Conservation (phyloP, 1,140 invertebrate genomes). For the Trialeurodes vaporariorum region DNA sequence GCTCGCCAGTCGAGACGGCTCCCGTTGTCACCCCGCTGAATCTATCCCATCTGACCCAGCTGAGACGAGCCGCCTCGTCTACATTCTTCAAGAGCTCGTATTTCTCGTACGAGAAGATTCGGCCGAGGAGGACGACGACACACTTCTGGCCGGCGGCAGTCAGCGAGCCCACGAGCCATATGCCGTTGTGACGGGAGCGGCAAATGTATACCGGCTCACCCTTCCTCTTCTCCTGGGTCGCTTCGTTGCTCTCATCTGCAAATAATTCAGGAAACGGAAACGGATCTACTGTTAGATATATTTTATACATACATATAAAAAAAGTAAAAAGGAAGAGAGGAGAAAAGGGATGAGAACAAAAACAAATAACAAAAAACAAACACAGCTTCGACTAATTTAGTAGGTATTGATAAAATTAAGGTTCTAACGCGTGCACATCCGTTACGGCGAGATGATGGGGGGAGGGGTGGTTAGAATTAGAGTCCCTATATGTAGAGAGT, state of each 20-base stretch:
- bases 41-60: conserved; percentile 57
- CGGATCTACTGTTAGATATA: no score
- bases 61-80: conserved; percentile 56
- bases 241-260: not conserved
- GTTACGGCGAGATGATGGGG: no score
- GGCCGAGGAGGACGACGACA: conserved; percentile 44
- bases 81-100: conserved; percentile 67
- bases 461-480: no score
- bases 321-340: no score
- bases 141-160: conserved; percentile 24
- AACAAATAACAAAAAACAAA: no score
- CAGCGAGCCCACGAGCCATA: conserved; percentile 55
- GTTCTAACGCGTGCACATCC: no score
- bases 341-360: no score
- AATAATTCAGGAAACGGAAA: no score
- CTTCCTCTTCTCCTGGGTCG: not conserved
- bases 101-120: conserved; percentile 42
- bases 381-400: no score
- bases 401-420: no score
- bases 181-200: conserved; percentile 50
- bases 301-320: no score
- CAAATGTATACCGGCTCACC: conserved; percentile 55
- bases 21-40: conserved; percentile 47
- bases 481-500: no score
- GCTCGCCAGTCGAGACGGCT: conserved; percentile 43